These are phyloP conservation scores for Amiota mariae DNA, from an alignment of 2,888 invertebrate species.

Conservation along the genomic window DNA sequence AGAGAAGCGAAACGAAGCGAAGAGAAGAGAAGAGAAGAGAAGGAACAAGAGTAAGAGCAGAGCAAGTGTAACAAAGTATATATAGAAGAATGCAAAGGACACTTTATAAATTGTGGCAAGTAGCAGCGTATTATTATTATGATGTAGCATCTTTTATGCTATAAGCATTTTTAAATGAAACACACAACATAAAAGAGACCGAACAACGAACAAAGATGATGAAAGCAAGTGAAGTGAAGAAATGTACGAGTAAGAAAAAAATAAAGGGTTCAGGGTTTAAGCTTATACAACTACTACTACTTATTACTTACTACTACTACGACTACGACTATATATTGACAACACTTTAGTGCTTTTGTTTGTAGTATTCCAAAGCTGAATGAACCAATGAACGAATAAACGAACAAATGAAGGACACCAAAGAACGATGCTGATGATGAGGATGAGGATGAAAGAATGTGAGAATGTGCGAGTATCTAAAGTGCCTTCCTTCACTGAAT, in stretches of 20 bases:
- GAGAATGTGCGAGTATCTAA: not conserved
- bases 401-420: not conserved
- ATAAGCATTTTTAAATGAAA: slow-evolving; percentile 29
- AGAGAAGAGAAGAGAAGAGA: too few relatives aligned
- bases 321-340: not conserved
- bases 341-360: slow-evolving; percentile 20
- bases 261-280: slow-evolving; percentile 5
- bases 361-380: not conserved
- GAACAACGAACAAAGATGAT: not conserved
- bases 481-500: slow-evolving; percentile 11
- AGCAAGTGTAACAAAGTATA: not conserved
- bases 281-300: not conserved
- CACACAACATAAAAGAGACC: not conserved
- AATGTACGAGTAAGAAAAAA: not conserved
- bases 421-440: too few relatives aligned
- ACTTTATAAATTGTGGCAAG: slow-evolving; percentile 39
- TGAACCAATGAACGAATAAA: too few relatives aligned
- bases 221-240: not conserved
- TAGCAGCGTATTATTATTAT: slow-evolving; percentile 17
- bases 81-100: not conserved
- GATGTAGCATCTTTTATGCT: slow-evolving; percentile 24
- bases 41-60: too few relatives aligned
- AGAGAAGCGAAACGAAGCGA: not conserved
- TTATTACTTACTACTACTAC: too few relatives aligned
- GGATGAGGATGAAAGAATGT: too few relatives aligned